A percentile compares a stretch with the other conserved stretches of the same genome.
Conservation (phyloP, 2,888 invertebrate species). For the Aleiodes testaceus region DNA sequence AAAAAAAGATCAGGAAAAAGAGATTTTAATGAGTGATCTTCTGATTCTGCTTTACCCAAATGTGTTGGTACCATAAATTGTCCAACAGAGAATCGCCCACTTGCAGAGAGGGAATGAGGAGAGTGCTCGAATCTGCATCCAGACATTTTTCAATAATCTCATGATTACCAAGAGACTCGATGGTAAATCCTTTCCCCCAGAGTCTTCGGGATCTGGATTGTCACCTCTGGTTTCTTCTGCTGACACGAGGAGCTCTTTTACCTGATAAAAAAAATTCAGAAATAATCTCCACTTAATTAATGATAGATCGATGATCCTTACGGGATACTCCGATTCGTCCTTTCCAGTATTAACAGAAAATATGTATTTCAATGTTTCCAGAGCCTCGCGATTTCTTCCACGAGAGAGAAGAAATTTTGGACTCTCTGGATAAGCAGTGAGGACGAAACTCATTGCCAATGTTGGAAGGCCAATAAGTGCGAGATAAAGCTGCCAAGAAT, state of each 20-base stretch:
- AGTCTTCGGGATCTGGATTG: not conserved
- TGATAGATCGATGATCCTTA: slow-evolving; percentile 56
- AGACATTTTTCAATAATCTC: slow-evolving; percentile 70
- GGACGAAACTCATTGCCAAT: slow-evolving; percentile 76
- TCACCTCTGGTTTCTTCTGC: slow-evolving; percentile 38
- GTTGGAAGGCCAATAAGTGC: slow-evolving; percentile 80
- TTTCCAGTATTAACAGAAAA: slow-evolving; percentile 76
- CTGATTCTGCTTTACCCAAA: slow-evolving; percentile 75
- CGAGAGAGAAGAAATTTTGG: slow-evolving; percentile 84
- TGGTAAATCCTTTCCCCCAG: not conserved
- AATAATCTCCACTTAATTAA: not conserved
- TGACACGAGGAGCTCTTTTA: slow-evolving; percentile 43
- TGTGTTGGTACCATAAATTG: slow-evolving; percentile 80
- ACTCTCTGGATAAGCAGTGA: slow-evolving; percentile 82
- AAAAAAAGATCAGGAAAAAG: not conserved
- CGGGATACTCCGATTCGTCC: slow-evolving; percentile 75
- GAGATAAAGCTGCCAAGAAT: slow-evolving; percentile 85
- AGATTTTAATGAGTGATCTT: not conserved
- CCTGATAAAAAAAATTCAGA: slow-evolving; percentile 5
- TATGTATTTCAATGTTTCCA: slow-evolving; percentile 77
- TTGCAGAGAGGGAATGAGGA: slow-evolving; percentile 76
- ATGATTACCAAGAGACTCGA: slow-evolving; percentile 30
- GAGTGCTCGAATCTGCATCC: slow-evolving; percentile 76
- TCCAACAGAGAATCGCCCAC: slow-evolving; percentile 76
- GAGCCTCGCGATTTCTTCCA: slow-evolving; percentile 77